Evolutionary conservation across 1,140 invertebrate genomes (phyloP).

Genomic region (Cyclina sinensis): DNA sequence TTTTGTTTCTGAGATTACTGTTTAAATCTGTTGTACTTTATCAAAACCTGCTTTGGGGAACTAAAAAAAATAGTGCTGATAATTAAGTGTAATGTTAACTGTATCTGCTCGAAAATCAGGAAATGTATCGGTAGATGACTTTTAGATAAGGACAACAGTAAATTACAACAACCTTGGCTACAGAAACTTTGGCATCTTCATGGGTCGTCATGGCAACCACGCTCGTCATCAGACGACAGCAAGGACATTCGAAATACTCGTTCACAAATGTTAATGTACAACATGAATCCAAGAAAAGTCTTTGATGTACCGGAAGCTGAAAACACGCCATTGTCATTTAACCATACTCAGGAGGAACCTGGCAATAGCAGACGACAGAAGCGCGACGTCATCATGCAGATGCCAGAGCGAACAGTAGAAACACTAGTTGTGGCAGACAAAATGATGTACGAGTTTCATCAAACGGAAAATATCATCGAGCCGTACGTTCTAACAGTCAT

Average conservation of each 20-base stretch:
- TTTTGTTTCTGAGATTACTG: too few species aligned
- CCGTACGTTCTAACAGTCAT: constrained; percentile 96
- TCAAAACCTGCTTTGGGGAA: too few species aligned
- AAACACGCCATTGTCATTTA: background rate
- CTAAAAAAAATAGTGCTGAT: too few species aligned
- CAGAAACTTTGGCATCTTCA: background rate
- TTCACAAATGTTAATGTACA: constrained; percentile 20
- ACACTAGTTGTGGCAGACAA: constrained; percentile 95
- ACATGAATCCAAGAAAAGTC: constrained; percentile 46
- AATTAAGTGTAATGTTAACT: too few species aligned
- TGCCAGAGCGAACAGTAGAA: constrained; percentile 92
- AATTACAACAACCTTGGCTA: constrained; percentile 36
- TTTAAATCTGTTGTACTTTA: too few species aligned
- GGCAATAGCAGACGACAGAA: constrained; percentile 46
- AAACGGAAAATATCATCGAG: constrained; percentile 86
- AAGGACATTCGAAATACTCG: background rate
- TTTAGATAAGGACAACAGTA: background rate
- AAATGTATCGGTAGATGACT: too few species aligned
- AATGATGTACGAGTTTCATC: constrained; percentile 93
- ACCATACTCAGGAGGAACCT: too few species aligned
- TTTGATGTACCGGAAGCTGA: constrained; percentile 45
- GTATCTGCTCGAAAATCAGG: too few species aligned
- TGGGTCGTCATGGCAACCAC: background rate
- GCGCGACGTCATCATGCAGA: constrained; percentile 76
- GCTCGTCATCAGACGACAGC: background rate